Base-by-base conservation (phyloP, 2,888 invertebrate genomes). In the Acrobasis suavella region DNA sequence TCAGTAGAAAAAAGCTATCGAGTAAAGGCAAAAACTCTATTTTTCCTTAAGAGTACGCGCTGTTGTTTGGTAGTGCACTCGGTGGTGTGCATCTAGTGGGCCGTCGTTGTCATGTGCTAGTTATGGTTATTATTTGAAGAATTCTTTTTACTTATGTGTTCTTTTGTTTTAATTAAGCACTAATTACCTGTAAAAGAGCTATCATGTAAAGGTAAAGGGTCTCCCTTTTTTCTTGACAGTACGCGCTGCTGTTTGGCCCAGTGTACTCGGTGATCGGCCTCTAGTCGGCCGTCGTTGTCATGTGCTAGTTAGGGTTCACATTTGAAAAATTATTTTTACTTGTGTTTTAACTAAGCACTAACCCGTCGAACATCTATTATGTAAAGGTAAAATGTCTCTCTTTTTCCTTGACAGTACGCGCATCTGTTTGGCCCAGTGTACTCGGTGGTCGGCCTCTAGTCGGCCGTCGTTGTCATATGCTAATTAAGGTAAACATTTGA, bases 401-500 rank as follows among this genome's bases (percentile, higher is more conserved):
- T 98, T 98, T 72, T 94, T 94, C 71, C 98, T 94, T 62, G 95
- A 95, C 75, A 96, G 96, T 0, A 95, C 95, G 58, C 93, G 93
- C 87, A 98, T 98, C 81, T 98, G 98, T 80, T 95, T 93, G 58
- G 97, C 95, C 96, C 97, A 97, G 69, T 93, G 93, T 67, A 98
- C 96, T 69, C 97, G 94, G 63, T 94, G 91, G 86, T 98, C 97
- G 60, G 94, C 93, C 65, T 95, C 94, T 66, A 98, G 91, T 67
- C 93, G 93, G 65, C 89, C 93, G 81, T 96, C 96, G 78, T 96
- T 96, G 67, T 94, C 94, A 62, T 93, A 87, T 76, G 96, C 96
- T 17, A 96, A 95, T 62, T 93, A 89, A 65, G 94, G 78, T 5
- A 22, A 22, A 5, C 22, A 22, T 22, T 22, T 22, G 22, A 22